Base-by-base conservation (phyloP, 2,113 vertebrate species). In the Sinocyclocheilus anophthalmus region DNA sequence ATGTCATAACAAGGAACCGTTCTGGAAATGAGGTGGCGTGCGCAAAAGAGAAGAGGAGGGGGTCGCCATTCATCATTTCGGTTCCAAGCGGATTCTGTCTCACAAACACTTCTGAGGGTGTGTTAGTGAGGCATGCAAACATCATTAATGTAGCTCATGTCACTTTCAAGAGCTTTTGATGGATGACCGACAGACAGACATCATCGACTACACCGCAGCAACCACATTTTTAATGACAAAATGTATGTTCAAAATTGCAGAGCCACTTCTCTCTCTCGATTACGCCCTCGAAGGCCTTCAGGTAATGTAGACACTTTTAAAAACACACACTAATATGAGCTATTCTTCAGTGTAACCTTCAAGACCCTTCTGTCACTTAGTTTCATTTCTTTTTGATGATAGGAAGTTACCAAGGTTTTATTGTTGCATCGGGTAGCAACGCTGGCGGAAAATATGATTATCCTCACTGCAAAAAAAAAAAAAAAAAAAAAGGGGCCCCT, bases 1-100 rank as follows among this genome's bases (percentile, higher is more conserved):
- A 84, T 89, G 84, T 90, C 90, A 91, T 87, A 90, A 90, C 88
- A 89, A 85, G 87, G 81, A 88, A 85, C 84, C 86, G 82, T 87
- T 90, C 86, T 88, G 90, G 76, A 88, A 88, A 91, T 88, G 89
- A 90, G 88, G 81, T 81, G 85, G 85, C 69, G 78, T 50, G 73
- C 61, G 14, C 75, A 67, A 16, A 67, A 67, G 48, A 8, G n/a
- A 48, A 30, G 24, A n/a, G 65, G 65, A 50, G 39, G 39, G 50
- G 26, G 76, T 7, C 73, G 12, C 10, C 61, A 65, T 30, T 14
- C 45, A 39, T n/a, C 57, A n/a, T 65, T 4, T 76, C 59, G 18
- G 8, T 57, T 59, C 10, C 0, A 33, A 55, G 24, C 75, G 48
- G 14, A 55, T 77, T 76, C 75, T 77, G 61, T 85, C 76, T 45